A percentile compares a stretch with the other conserved stretches of the same genome.
Conservation (phyloP, 53 echinoderm and acorn worm species). For the Glandiceps talaboti region DNA sequence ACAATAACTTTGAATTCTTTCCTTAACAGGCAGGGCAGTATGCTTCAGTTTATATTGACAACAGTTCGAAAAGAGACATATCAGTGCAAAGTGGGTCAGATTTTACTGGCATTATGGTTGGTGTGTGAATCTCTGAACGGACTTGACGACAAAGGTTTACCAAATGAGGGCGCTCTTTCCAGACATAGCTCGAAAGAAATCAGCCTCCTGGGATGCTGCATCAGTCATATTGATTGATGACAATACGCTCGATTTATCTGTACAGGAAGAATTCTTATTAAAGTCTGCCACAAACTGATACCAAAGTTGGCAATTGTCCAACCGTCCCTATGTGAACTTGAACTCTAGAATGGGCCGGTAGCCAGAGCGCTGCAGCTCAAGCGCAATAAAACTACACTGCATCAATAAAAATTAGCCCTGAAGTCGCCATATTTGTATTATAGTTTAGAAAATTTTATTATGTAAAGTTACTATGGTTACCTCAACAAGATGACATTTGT, state of each 20-base stretch:
- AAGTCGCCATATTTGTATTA: not conserved
- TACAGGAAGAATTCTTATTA: too few relatives aligned
- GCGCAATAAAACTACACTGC: not conserved
- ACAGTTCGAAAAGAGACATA: conserved; percentile 65
- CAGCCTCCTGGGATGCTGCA: too few relatives aligned
- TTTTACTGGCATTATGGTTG: conserved; percentile 77
- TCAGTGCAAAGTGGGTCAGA: conserved; percentile 65
- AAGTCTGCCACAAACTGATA: too few relatives aligned
- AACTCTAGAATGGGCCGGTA: not conserved
- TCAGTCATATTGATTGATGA: too few relatives aligned
- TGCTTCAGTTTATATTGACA: conserved; percentile 82
- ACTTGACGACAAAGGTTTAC: too few relatives aligned
- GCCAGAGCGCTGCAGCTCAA: not conserved
- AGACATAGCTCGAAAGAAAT: too few relatives aligned
- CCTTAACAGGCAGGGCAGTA: conserved; percentile 58
- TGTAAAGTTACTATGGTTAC: not conserved
- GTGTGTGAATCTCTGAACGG: conserved; percentile 47
- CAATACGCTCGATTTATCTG: too few relatives aligned
- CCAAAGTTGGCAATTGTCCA: not conserved
- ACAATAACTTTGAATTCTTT: not conserved
- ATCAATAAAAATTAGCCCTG: not conserved
- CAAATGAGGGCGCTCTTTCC: too few relatives aligned
- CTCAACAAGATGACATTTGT: not conserved
- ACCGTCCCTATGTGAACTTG: not conserved
- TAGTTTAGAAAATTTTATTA: not conserved